phyloP scores from a whole-genome alignment of 1,140 invertebrate genomes.

The Pseudomyrmex gracilis region DNA sequence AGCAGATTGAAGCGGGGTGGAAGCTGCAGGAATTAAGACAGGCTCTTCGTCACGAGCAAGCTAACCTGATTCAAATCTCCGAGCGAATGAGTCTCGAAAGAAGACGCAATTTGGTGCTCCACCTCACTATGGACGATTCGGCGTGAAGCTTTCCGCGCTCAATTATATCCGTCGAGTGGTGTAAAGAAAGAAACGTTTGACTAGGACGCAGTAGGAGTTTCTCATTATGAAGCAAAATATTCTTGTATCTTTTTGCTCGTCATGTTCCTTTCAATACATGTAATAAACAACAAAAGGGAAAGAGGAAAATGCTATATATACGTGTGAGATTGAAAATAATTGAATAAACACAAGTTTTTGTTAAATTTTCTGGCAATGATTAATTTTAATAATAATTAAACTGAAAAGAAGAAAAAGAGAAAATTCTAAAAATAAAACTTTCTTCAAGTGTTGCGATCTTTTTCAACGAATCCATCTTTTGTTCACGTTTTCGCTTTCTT shows the following conservation, averaged over 20 bases:
- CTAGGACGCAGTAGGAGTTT: not conserved
- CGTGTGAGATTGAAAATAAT: constrained; percentile 8
- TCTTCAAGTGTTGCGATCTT: not conserved
- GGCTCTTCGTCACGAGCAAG: constrained; percentile 72
- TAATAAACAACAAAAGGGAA: not conserved
- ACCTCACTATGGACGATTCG: constrained; percentile 63
- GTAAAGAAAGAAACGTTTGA: not conserved
- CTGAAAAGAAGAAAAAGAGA: not conserved
- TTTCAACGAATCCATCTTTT: not conserved
- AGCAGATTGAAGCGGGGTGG: constrained; percentile 73
- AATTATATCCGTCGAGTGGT: not conserved
- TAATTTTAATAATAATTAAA: not conserved
- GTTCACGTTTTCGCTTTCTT: not conserved
- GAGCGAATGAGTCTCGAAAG: constrained; percentile 76
- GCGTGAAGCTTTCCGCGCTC: not conserved
- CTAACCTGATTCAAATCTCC: constrained; percentile 72
- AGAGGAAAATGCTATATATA: not conserved
- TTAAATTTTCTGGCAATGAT: not conserved
- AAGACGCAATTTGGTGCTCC: constrained; percentile 74
- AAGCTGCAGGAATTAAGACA: constrained; percentile 75
- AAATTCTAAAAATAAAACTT: not conserved
- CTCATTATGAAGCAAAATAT: not conserved
- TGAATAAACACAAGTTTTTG: not conserved
- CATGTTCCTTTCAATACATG: not conserved
- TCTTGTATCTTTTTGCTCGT: not conserved